Evolutionary conservation across 1,140 invertebrate species (phyloP).

Genomic region (Globodera ellingtonae): DNA sequence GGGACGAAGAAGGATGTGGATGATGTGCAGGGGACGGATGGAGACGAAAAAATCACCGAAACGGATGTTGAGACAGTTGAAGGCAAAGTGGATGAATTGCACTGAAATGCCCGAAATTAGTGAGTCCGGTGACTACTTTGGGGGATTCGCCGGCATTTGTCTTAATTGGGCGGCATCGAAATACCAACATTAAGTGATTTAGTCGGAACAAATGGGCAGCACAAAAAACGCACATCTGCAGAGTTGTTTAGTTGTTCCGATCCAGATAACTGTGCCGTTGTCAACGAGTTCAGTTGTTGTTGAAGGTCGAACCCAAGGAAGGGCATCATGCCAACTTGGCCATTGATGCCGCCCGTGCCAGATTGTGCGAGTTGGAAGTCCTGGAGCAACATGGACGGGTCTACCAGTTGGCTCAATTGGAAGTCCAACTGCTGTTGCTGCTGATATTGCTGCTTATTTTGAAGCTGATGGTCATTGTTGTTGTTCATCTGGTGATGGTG

Average conservation of each 20-base stretch:
- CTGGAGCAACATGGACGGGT: conserved; percentile 11
- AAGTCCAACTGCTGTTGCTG: conserved; percentile 4
- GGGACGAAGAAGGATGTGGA: neutral
- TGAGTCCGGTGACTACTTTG: too few relatives aligned
- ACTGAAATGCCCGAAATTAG: neutral
- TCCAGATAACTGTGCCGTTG: neutral
- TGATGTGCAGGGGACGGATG: neutral
- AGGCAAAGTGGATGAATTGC: neutral
- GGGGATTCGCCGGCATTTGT: too few relatives aligned
- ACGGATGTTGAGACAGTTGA: neutral
- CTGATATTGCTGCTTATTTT: neutral
- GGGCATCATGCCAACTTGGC: neutral
- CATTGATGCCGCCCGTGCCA: neutral
- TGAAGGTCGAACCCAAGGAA: conserved; percentile 32
- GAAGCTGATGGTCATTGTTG: neutral
- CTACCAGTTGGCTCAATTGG: neutral
- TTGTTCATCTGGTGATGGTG: neutral
- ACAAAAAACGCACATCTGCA: neutral
- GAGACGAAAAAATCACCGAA: neutral
- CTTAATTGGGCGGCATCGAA: too few relatives aligned
- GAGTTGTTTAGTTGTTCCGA: neutral
- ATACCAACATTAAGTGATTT: too few relatives aligned
- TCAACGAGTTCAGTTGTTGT: conserved; percentile 16
- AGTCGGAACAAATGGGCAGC: conserved; percentile 3
- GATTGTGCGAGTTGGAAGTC: conserved; percentile 3